These are phyloP conservation scores for Diarsia mendica DNA, from an alignment of 2,888 invertebrate genomes.

Conservation along the genomic window DNA sequence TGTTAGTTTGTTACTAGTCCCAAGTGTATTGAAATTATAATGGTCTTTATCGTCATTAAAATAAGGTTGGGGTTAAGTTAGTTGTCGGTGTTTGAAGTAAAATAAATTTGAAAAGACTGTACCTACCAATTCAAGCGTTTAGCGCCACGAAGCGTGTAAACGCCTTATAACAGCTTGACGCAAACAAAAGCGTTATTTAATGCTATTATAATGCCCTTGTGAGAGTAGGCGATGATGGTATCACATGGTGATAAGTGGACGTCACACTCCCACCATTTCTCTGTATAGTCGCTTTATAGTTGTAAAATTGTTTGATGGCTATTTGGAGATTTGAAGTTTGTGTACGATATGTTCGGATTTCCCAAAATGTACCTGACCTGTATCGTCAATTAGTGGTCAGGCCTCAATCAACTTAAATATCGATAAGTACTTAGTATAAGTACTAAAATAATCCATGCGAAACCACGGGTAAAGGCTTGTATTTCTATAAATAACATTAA, in stretches of 20 bases:
- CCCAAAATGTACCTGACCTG: not conserved
- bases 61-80: not conserved
- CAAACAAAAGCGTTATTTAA: constrained; percentile 77
- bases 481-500: constrained; percentile 34
- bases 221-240: constrained; percentile 65
- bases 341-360: not conserved
- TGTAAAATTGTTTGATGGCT: constrained; percentile 30
- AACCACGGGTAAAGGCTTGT: not conserved
- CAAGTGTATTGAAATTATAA: not conserved
- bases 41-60: not conserved
- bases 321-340: not conserved
- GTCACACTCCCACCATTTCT: constrained; percentile 48
- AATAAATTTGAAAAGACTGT: not conserved
- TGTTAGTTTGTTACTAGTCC: not conserved
- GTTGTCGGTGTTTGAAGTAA: not conserved
- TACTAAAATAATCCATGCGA: not conserved
- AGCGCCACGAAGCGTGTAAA: constrained; percentile 78
- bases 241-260: constrained; percentile 62
- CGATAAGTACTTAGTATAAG: no score
- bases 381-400: not conserved
- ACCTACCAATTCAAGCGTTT: constrained; percentile 64
- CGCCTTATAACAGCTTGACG: constrained; percentile 77
- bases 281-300: constrained; percentile 19
- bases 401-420: not conserved
- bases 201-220: constrained; percentile 75